Conservation (phyloP, 2,113 vertebrate species). For the Calonectris borealis region DNA sequence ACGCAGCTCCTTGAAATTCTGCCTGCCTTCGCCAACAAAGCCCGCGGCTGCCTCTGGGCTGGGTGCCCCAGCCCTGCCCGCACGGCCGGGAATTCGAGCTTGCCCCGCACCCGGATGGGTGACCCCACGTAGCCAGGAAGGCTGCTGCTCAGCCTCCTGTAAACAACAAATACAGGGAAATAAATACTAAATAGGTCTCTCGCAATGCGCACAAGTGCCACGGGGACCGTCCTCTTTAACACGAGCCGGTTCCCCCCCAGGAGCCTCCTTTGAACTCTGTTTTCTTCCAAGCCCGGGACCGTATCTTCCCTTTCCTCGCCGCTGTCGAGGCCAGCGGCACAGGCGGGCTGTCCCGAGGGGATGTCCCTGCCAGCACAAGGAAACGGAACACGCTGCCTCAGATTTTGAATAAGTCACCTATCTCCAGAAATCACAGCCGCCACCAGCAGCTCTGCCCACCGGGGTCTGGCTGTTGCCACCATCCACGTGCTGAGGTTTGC, state of each 20-base stretch:
- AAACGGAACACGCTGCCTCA: accelerated
- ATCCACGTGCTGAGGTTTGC: accelerated
- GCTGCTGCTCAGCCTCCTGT: neutral
- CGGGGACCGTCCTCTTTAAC: neutral
- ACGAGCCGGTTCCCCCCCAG: neutral
- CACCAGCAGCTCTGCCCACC: neutral
- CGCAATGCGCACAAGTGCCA: neutral
- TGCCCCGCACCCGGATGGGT: accelerated
- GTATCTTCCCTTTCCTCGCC: neutral
- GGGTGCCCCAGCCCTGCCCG: neutral
- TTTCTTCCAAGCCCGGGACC: neutral
- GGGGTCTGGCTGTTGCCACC: neutral
- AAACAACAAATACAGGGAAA: neutral
- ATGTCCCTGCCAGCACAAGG: neutral
- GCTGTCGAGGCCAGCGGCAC: neutral
- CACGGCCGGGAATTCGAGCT: neutral
- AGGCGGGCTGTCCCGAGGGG: neutral
- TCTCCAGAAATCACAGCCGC: neutral
- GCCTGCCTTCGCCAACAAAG: neutral
- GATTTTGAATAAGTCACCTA: neutral
- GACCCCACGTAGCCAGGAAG: neutral
- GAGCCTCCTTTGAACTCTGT: slow-evolving; percentile 1
- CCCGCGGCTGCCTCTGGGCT: neutral
- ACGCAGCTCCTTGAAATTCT: slow-evolving; percentile 4
- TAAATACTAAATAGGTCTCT: neutral